A percentile compares a stretch with the other conserved stretches of the same genome.
phyloP scores from a whole-genome alignment of 37 sponge, comb jelly and placozoan genomes.

The Spongilla lacustris region DNA sequence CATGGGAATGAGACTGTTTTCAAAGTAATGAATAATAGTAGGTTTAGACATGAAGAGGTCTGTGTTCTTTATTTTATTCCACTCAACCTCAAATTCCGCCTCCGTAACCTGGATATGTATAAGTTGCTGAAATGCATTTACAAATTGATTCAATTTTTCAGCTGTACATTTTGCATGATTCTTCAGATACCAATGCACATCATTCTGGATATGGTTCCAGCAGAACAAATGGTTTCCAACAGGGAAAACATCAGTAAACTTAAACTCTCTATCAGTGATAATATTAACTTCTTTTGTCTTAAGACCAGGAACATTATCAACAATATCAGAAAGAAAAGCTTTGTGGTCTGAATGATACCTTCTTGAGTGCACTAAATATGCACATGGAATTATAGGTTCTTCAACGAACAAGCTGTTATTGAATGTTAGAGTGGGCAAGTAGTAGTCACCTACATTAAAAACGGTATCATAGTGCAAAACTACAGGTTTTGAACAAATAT shows the following conservation, averaged over 20 bases:
- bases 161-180: conserved; percentile 7
- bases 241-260: conserved; percentile 16
- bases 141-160: neutral
- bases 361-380: conserved; percentile 12
- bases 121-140: too few species aligned
- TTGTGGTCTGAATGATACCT: conserved; percentile 5
- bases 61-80: neutral
- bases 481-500: conserved; percentile 1
- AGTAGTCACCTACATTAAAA: conserved; percentile 4
- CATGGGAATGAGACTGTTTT: conserved; percentile 10
- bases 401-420: neutral
- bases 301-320: neutral
- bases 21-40: conserved; percentile 15
- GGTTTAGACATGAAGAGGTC: conserved; percentile 6
- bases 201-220: conserved; percentile 16
- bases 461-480: conserved; percentile 6
- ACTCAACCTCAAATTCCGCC: neutral
- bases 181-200: conserved; percentile 6
- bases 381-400: conserved; percentile 11
- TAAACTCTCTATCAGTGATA: conserved; percentile 23
- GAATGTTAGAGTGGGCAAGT: neutral
- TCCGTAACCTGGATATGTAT: too few species aligned
- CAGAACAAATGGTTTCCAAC: neutral
- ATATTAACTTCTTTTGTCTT: conserved; percentile 11
- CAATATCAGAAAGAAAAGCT: neutral